Evolutionary conservation across 2,113 vertebrate species (phyloP).

Genomic region (Aegotheles bennettii): DNA sequence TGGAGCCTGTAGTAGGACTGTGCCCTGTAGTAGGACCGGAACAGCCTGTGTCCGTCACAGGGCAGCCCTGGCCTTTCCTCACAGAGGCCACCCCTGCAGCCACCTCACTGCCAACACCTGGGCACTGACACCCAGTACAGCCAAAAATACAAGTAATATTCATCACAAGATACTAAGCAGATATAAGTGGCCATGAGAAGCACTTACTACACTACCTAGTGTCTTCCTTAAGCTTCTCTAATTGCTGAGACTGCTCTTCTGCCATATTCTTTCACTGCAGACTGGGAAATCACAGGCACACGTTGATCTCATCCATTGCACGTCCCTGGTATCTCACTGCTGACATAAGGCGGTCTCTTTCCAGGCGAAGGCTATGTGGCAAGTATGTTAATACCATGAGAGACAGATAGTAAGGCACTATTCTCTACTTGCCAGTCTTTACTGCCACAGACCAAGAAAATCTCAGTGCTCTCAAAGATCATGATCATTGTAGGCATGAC

Average conservation of each 20-base stretch:
- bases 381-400: not conserved
- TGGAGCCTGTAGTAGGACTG: too few relatives aligned
- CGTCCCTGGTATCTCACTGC: not conserved
- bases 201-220: not conserved
- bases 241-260: not conserved
- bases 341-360: not conserved
- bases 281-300: not conserved
- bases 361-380: not conserved
- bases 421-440: not conserved
- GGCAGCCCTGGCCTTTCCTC: not conserved
- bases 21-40: too few relatives aligned
- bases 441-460: not conserved
- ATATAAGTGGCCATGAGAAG: not conserved
- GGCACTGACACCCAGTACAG: not conserved
- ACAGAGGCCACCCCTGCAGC: not conserved
- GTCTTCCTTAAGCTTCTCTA: not conserved
- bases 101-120: not conserved
- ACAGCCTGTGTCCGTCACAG: fast-evolving
- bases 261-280: not conserved
- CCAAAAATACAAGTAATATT: not conserved
- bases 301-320: not conserved
- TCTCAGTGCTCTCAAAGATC: not conserved
- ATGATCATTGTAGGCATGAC: not conserved
- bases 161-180: not conserved
- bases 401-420: not conserved